These are phyloP conservation scores for Salvelinus namaycush DNA, from an alignment of 2,113 vertebrate genomes.

Conservation along the genomic window DNA sequence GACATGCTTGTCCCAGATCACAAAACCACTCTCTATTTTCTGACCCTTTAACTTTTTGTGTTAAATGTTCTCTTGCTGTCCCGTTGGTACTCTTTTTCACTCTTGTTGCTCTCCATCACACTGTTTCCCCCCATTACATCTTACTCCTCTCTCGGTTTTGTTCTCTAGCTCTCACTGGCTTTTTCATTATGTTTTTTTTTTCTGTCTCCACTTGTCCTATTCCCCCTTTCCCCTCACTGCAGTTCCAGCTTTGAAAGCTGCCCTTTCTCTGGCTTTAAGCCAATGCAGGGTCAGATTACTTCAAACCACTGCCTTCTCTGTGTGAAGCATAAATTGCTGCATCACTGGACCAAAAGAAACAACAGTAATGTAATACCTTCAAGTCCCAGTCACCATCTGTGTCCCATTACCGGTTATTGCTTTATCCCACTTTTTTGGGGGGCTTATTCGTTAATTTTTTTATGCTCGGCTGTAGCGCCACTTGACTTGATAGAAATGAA, in stretches of 20 bases:
- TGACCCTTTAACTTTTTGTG: background rate
- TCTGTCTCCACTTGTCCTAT: background rate
- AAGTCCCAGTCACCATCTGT: conserved; percentile 1
- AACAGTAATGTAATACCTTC: background rate
- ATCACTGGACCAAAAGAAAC: no score
- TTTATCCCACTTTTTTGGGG: background rate
- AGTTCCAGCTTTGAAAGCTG: background rate
- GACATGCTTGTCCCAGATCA: background rate
- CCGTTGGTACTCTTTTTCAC: background rate
- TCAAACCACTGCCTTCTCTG: no score
- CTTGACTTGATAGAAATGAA: background rate
- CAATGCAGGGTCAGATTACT: no score
- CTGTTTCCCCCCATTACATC: no score
- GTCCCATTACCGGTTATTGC: background rate
- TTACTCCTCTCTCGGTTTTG: background rate
- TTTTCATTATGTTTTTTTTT: background rate
- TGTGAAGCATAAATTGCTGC: no score
- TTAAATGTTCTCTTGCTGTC: background rate
- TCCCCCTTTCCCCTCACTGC: background rate
- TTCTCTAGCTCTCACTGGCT: background rate
- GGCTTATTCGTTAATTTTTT: no score
- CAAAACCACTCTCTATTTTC: background rate
- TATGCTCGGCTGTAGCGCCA: no score
- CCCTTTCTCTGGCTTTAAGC: background rate
- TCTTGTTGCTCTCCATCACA: background rate